These are phyloP conservation scores for Axis porcinus DNA, from an alignment of 2,113 vertebrate species.

Conservation along the genomic window DNA sequence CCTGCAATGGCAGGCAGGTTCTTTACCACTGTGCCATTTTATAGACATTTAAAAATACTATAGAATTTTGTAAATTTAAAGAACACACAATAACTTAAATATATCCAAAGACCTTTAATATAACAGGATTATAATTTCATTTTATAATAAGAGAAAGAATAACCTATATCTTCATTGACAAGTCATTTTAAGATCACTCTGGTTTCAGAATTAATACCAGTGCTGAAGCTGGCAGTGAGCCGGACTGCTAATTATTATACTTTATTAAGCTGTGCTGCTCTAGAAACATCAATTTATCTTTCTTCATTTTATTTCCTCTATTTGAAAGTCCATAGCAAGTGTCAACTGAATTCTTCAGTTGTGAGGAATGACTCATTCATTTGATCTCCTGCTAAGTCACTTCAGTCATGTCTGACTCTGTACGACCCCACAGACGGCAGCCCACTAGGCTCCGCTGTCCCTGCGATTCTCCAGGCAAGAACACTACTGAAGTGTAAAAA, in stretches of 20 bases:
- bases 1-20: not conserved
- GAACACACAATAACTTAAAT: not conserved
- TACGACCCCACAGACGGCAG: too few species aligned
- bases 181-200: not conserved
- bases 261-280: not conserved
- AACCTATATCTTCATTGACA: not conserved
- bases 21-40: not conserved
- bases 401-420: too few species aligned
- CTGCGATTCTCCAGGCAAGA: too few species aligned
- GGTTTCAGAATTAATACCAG: not conserved
- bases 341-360: not conserved
- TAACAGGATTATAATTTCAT: not conserved
- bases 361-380: not conserved
- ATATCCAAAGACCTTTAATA: not conserved
- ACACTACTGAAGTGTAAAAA: not conserved
- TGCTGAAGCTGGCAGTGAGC: not conserved
- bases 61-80: not conserved
- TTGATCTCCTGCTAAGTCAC: not conserved
- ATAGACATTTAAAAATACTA: not conserved
- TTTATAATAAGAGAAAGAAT: conserved; percentile 9
- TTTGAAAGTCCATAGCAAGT: not conserved
- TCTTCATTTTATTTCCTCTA: not conserved
- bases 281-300: not conserved
- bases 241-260: not conserved
- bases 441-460: too few species aligned